Percentiles rank a stretch among this genome's conserved stretches.
Evolutionary conservation across 2,888 invertebrate genomes (phyloP).

Genomic region (Yponomeuta plumbellus): DNA sequence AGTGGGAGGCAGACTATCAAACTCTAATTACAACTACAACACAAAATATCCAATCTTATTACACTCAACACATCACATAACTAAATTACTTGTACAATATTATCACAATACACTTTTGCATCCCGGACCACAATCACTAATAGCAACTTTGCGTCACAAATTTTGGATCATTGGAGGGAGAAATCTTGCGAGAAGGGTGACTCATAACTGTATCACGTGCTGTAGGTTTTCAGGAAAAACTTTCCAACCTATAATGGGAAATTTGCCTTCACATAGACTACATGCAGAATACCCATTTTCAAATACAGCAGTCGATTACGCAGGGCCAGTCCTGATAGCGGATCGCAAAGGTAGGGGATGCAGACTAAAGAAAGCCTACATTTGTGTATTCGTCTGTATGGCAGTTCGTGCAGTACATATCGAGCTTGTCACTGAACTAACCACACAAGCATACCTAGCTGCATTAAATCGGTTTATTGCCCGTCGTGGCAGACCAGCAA

Average conservation of each 20-base stretch:
- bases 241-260: constrained; percentile 20
- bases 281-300: constrained; percentile 17
- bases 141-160: constrained; percentile 19
- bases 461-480: too few species aligned
- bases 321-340: constrained; percentile 15
- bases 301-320: constrained; percentile 19
- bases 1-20: constrained; percentile 21
- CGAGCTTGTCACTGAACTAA: too few species aligned
- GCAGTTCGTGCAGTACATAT: too few species aligned
- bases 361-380: constrained; percentile 7
- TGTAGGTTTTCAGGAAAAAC: constrained; percentile 20
- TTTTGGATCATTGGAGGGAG: constrained; percentile 18
- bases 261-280: constrained; percentile 14
- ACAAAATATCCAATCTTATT: constrained; percentile 21
- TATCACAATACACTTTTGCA: constrained; percentile 20
- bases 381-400: constrained; percentile 9
- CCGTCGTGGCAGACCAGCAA: too few species aligned
- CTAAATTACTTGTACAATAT: constrained; percentile 17
- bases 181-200: constrained; percentile 14
- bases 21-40: constrained; percentile 19
- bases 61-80: constrained; percentile 19
- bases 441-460: too few species aligned
- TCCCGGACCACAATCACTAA: constrained; percentile 20
- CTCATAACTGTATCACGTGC: constrained; percentile 19
- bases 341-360: constrained; percentile 12